A percentile compares a stretch with the other conserved stretches of the same genome.
These are phyloP conservation scores for Gymnocheta viridis DNA, from an alignment of 2,888 invertebrate species.

Conservation along the genomic window DNA sequence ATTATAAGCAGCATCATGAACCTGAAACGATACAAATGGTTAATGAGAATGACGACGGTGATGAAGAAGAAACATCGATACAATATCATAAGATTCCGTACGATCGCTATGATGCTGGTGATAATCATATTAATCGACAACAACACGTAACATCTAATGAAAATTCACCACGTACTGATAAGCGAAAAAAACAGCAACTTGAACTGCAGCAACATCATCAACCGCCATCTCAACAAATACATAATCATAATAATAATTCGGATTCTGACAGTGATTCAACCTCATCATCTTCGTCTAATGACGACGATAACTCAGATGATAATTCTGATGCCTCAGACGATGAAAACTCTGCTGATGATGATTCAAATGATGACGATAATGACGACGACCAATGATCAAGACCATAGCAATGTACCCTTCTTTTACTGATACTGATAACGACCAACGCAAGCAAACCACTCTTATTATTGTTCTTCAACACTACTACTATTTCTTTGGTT, in stretches of 20 bases:
- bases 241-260: constrained; percentile 66
- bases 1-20: constrained; percentile 69
- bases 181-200: constrained; percentile 45
- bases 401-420: constrained; percentile 67
- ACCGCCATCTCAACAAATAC: constrained; percentile 58
- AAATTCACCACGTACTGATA: constrained; percentile 43
- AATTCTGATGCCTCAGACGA: constrained; percentile 67
- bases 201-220: constrained; percentile 57
- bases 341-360: constrained; percentile 72
- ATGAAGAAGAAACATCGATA: constrained; percentile 29
- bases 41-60: constrained; percentile 24
- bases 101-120: constrained; percentile 39
- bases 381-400: constrained; percentile 68
- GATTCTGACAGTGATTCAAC: constrained; percentile 74
- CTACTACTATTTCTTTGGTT: constrained; percentile 71
- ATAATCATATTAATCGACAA: constrained; percentile 62
- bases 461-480: constrained; percentile 68
- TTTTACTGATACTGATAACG: constrained; percentile 74
- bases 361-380: constrained; percentile 73
- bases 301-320: constrained; percentile 74
- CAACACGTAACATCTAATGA: constrained; percentile 62
- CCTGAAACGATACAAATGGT: constrained; percentile 73
- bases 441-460: constrained; percentile 69
- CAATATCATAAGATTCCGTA: constrained; percentile 35
- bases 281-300: constrained; percentile 76